Conservation (phyloP, 2,797 vertebrate species). For the Cuculus canorus region DNA sequence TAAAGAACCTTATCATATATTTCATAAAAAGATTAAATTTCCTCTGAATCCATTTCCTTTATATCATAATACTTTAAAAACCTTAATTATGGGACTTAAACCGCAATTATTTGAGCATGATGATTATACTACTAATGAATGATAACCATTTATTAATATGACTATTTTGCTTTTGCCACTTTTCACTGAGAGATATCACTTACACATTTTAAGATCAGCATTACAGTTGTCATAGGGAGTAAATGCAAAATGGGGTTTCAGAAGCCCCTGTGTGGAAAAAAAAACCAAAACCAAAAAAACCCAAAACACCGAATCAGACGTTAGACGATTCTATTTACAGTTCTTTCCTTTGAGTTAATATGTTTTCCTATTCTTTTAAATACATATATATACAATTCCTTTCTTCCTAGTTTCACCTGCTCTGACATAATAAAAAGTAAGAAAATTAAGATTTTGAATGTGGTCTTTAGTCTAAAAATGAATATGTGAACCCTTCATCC, state of each 20-base stretch:
- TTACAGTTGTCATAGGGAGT: neutral
- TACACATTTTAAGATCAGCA: neutral
- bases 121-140: neutral
- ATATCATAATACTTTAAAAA: neutral
- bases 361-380: neutral
- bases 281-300: neutral
- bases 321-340: neutral
- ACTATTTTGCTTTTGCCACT: neutral
- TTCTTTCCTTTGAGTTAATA: neutral
- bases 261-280: neutral
- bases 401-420: neutral
- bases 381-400: neutral
- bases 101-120: neutral
- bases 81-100: neutral
- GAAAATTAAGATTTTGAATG: neutral
- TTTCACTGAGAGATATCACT: neutral
- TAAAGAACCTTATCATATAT: neutral
- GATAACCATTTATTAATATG: neutral
- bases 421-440: neutral
- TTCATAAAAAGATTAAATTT: neutral
- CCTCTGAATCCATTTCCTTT: neutral
- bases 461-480: neutral
- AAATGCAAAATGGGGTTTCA: neutral
- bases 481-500: neutral
- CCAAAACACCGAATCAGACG: neutral